Evolutionary conservation across 2,888 invertebrate species (phyloP), one percentile per base, ranked within the genome.

Genomic region (Dastarcus helophoroides): DNA sequence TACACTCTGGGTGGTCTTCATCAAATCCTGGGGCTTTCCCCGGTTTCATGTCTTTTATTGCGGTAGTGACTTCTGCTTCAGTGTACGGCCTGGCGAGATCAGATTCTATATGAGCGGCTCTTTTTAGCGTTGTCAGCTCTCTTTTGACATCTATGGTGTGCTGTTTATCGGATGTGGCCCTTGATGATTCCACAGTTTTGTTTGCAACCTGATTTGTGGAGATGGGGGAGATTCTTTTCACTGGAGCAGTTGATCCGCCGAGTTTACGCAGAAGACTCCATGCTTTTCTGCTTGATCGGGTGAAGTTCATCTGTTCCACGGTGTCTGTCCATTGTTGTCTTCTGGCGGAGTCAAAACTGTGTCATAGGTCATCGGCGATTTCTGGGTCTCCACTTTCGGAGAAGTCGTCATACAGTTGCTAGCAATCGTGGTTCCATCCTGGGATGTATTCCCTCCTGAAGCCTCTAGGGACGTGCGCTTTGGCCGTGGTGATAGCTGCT

Each of bases 401-500:
- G 7, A 9, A 32, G 2, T 29, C 29, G 2, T 33, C 12, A 11
- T 36, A 33, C 4, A 33, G 22, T 3, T 3, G 21, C 13, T 37
- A 12, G 23, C 19, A 11, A 7, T 22, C 14, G 10, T 34, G 21
- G 13, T 5, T 31, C 36, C 36, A 36, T 2, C 31, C 26, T 14
- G 31, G 36, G 2, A 34, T 36, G 14, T 36, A 36, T 12, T 37
- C 27, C 13, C 13, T 37, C 11, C 37, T 12, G 10, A 15, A 22
- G 4, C 29, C 35, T 24, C 32, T 33, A 10, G 35, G 32, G 14
- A 36, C 31, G 19, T 14, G 11, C 14, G 29, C 28, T 25, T 37
- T 35, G 11, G 34, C 31, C 10, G 28, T 14, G 12, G 12, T 8
- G 8, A 32, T 26, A 8, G 31, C 31, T 8, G 26, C 22, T 7